These are phyloP conservation scores for Coenonympha arcania DNA, from an alignment of 2,888 invertebrate species.

Conservation along the genomic window DNA sequence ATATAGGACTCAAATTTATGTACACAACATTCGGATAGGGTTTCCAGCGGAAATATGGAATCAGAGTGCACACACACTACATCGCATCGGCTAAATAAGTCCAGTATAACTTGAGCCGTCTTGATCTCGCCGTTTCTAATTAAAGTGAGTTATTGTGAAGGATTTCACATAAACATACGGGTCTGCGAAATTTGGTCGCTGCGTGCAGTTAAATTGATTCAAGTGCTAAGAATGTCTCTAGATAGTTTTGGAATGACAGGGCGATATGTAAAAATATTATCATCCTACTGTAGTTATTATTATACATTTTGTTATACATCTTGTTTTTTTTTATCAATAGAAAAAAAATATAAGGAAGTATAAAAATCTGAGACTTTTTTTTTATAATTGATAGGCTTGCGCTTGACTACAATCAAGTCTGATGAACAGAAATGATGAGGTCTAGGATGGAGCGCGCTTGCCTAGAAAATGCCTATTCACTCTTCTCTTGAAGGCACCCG, in stretches of 20 bases:
- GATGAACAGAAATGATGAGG: no score
- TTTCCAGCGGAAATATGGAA: slow-evolving; percentile 66
- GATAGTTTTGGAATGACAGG: slow-evolving; percentile 49
- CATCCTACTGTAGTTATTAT: no score
- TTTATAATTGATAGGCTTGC: no score
- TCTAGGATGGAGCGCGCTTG: no score
- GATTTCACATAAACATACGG: slow-evolving; percentile 39
- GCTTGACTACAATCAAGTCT: no score
- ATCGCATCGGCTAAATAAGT: slow-evolving; percentile 48
- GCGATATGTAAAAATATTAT: slow-evolving; percentile 29
- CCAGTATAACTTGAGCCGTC: slow-evolving; percentile 48
- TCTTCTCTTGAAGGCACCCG: no score
- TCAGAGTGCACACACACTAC: slow-evolving; percentile 53
- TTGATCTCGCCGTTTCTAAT: slow-evolving; percentile 35
- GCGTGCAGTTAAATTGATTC: slow-evolving; percentile 62
- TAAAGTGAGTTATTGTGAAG: slow-evolving; percentile 28
- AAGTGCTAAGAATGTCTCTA: slow-evolving; percentile 62
- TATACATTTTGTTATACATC: no score
- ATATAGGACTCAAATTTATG: slow-evolving; percentile 39
- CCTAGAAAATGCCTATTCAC: no score
- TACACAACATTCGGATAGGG: slow-evolving; percentile 43
- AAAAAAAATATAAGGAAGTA: no score
- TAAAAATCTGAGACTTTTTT: no score
- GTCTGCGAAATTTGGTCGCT: slow-evolving; percentile 46
- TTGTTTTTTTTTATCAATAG: neutral